Evolutionary conservation across 2,888 invertebrate genomes (phyloP), one percentile per base, ranked within the genome.

Genomic region (Ophioninae sp.): DNA sequence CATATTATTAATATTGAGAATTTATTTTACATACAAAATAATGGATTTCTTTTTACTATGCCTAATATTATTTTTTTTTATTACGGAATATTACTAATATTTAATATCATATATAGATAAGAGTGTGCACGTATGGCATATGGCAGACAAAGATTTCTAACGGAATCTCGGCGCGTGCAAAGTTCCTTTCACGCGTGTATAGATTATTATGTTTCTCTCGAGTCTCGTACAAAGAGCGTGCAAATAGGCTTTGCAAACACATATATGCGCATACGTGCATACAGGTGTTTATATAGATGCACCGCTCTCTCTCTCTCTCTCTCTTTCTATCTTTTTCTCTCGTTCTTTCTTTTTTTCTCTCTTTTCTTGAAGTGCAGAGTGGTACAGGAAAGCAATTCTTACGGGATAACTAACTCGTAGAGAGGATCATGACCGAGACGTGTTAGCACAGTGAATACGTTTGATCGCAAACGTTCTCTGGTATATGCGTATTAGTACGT

Each of bases 121-220:
- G 13, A 3, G 13, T 62, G 10, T 50, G 50, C 17, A 50, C 50
- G 20, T 2, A 23, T 30, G 20, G 59, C 10, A 59, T 17, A 74
- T 75, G 20, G 13, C 50, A 23, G 41, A 64, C 20, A 62, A 82
- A 65, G 62, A 64, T 64, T 79, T 74, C 64, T 82, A 82, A 82
- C 82, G 82, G 82, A 82, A 82, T 82, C 64, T 74, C 57, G 75
- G 79, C 82, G 79, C 82, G 82, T 82, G 82, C 82, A 75, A 64
- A 82, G 75, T 79, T 74, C 74, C 74, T 56, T 78, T 62, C 77
- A 69, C 82, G 82, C 69, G 74, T 82, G 69, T 62, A 41, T 69
- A 23, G 73, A 78, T 74, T 80, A 77, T 73, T 68, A 64, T 68
- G 67, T 41, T 50, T 50, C 64, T 82, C 64, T 59, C 70, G 59